phyloP scores from a whole-genome alignment of 2,113 vertebrate genomes.

The Ictalurus punctatus region DNA sequence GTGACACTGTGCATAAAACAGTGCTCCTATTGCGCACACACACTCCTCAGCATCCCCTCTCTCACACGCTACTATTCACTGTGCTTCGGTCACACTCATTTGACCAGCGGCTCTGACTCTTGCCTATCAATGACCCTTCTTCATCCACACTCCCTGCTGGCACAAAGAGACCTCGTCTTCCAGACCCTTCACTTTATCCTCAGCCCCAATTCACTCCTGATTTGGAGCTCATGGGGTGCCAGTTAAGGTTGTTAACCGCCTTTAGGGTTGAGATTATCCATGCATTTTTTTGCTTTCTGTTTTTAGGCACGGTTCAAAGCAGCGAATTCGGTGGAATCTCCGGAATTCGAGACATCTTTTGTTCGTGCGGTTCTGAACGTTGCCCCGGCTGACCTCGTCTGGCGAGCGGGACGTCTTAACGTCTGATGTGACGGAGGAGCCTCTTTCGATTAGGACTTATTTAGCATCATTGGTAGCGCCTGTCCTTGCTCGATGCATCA shows the following conservation, averaged over 20 bases:
- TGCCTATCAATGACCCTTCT: slow-evolving; percentile 71
- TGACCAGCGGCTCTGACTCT: slow-evolving; percentile 66
- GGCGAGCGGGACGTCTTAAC: slow-evolving; percentile 61
- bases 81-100: slow-evolving; percentile 46
- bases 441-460: slow-evolving; percentile 41
- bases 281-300: slow-evolving; percentile 64
- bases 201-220: slow-evolving; percentile 52
- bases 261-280: slow-evolving; percentile 56
- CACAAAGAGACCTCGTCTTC: slow-evolving; percentile 28
- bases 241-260: slow-evolving; percentile 66
- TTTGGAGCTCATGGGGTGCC: slow-evolving; percentile 63
- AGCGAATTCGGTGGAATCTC: slow-evolving; percentile 51
- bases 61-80: slow-evolving; percentile 50
- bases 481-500: background rate
- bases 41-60: background rate
- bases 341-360: slow-evolving; percentile 52
- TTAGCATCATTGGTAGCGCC: background rate
- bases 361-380: slow-evolving; percentile 53
- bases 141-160: slow-evolving; percentile 52
- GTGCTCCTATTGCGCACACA: slow-evolving; percentile 44
- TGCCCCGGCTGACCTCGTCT: slow-evolving; percentile 62
- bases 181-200: background rate
- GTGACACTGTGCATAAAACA: slow-evolving; percentile 62
- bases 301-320: slow-evolving; percentile 39
- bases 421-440: slow-evolving; percentile 56